Evolutionary conservation across 37 sponge, comb jelly and placozoan species (phyloP), one percentile per base, ranked within the genome.

Genomic region (Beroe forskalii): DNA sequence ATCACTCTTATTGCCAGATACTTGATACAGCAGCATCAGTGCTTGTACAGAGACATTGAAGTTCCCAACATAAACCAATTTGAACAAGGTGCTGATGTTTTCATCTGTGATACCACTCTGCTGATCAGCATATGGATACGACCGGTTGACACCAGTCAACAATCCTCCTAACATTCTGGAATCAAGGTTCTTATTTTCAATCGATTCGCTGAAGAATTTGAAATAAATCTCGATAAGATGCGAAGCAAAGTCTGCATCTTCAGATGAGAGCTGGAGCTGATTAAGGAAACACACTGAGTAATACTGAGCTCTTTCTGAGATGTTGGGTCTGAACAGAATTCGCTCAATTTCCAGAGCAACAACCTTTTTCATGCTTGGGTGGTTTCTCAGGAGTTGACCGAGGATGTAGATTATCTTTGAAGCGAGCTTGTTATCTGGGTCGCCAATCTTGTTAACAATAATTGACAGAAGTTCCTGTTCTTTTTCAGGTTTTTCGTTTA

Each of bases 391-490:
- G 23, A 91, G 66, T 28, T 80, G 40, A 41, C 93, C 92, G 19
- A 99, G 90, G 90, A 95, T 92, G 76, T 94, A 86, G 38, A 91
- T 90, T 42, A 93, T 43, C 41, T 93, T 95, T 35, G 99, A 99
- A 63, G 97, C 96, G 23, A 99, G 89, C 62, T 93, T 94, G 55
- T 91, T 76, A 27, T 92, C 92, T 0, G 99, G 99, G 76, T 99
- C 99, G 31, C 97, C 97, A 17, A 99, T 90, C 69, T 99, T 99
- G 91, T 99, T 96, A 60, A 96, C 97, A 67, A 99, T 90, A 44
- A 93, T 92, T 17, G 94, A 76, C 90, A 99, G 92, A 30, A 96
- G 90, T 33, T 62, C 67, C 92, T 94, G 62, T 30, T 90, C 66
- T 80, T 44, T 80, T 27, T 80, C 86, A 42, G 86, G 86, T 42